Conservation (phyloP, 1,140 invertebrate genomes). For the Heliothis virescens region DNA sequence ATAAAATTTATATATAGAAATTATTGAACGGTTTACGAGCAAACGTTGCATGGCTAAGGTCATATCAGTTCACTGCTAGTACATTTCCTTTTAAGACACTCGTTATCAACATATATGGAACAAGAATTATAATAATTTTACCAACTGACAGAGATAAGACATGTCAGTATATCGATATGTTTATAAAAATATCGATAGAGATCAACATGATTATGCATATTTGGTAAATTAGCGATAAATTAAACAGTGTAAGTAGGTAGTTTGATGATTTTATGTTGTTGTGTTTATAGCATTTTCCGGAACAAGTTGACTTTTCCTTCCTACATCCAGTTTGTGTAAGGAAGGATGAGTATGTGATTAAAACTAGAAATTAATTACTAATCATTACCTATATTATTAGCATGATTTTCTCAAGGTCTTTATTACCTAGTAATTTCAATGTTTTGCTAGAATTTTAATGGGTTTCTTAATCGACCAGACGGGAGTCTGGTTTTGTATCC, state of each 20-base stretch:
- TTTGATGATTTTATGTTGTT: background rate
- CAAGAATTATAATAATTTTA: slow-evolving; percentile 1
- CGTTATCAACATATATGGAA: slow-evolving; percentile 14
- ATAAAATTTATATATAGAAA: background rate
- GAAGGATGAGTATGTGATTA: background rate
- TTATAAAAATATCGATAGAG: background rate
- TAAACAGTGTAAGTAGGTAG: background rate
- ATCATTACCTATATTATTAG: background rate
- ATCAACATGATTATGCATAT: background rate
- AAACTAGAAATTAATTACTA: background rate
- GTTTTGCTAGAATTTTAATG: too few species aligned
- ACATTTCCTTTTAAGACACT: slow-evolving; percentile 36
- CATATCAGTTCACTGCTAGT: slow-evolving; percentile 28
- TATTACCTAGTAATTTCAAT: too few species aligned
- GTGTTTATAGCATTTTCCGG: background rate
- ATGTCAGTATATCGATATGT: slow-evolving; percentile 28
- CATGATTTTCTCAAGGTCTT: background rate
- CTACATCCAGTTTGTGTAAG: background rate
- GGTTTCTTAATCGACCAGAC: too few species aligned
- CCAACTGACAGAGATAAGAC: slow-evolving; percentile 23
- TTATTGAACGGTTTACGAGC: background rate
- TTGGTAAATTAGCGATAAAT: background rate
- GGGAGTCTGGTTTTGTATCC: too few species aligned
- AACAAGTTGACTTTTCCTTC: background rate
- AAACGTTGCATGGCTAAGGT: slow-evolving; percentile 9